Evolutionary conservation across 2,113 vertebrate species (phyloP).

Genomic region (Dunckerocampus dactyliophorus): DNA sequence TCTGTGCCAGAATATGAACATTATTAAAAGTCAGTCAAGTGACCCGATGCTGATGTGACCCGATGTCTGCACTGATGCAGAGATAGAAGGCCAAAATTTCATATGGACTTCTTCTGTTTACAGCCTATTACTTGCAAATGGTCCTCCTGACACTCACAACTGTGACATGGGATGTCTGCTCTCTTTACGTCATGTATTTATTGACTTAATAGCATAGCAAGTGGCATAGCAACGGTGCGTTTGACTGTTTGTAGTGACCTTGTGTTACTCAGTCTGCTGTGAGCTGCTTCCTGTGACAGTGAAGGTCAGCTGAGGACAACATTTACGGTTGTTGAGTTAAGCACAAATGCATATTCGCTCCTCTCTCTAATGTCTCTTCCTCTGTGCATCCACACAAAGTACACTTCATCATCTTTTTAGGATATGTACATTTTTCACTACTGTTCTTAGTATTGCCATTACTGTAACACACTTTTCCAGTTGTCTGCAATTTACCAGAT

Average conservation of each 20-base stretch:
- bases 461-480: too few relatives aligned
- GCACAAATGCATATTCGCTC: slow-evolving; percentile 7
- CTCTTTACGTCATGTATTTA: not conserved
- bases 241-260: slow-evolving; percentile 4
- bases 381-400: slow-evolving; percentile 14
- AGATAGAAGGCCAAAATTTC: slow-evolving; percentile 1
- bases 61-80: not conserved
- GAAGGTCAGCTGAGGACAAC: slow-evolving; percentile 7
- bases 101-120: not conserved
- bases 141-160: not conserved
- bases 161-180: not conserved
- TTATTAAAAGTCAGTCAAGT: slow-evolving; percentile 15
- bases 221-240: slow-evolving; percentile 10
- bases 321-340: not conserved
- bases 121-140: not conserved
- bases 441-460: not conserved
- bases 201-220: not conserved
- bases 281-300: slow-evolving; percentile 22
- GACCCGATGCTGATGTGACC: not conserved
- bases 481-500: not conserved
- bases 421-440: not conserved
- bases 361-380: slow-evolving; percentile 16
- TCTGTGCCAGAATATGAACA: not conserved
- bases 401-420: not conserved
- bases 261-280: slow-evolving; percentile 4